Evolutionary conservation across 2,797 vertebrate genomes (phyloP), one percentile per base, ranked within the genome.

Genomic region (Sebastes aleutianus): DNA sequence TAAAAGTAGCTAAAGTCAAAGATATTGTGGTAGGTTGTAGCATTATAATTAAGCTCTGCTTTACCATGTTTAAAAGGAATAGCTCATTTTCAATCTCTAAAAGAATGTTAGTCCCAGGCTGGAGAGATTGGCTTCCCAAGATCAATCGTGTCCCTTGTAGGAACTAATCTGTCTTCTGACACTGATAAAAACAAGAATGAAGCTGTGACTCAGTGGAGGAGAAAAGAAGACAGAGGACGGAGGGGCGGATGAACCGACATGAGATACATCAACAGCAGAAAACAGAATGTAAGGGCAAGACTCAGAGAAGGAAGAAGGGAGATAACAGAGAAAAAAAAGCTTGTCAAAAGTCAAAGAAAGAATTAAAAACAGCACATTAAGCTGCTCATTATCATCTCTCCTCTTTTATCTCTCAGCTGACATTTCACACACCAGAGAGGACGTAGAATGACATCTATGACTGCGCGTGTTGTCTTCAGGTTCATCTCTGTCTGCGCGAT

Each of bases 171-270:
- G 76, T 87, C 85, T 78, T 73, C 47, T 77, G 73, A 82, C 75
- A 56, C 82, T 81, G 84, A 90, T 80, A 74, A 74, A 84, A 82
- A 88, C 81, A 85, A 78, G 61, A 72, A 84, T 72, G 72, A 85
- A 80, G 64, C 71, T 24, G 73, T 74, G 80, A 86, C 70, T 83
- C 80, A 73, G 76, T 59, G 9, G 20, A 20, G 76, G 72, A 70
- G 66, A 65, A 78, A 57, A 70, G 85, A 57, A 70, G 85, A 82
- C 43, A 34, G 76, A 85, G 68, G 85, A 71, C 58, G 32, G 76
- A 63, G 80, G 80, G 81, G 66, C 0, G 5, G 76, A 57, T 20
- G 75, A 56, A 32, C 26, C 67, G 87, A 85, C 83, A 79, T 6
- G 2, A 79, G 68, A 82, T 76, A 56, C 9, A 87, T 84, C 85